Evolutionary conservation across 2,888 invertebrate species (phyloP), one percentile per base, ranked within the genome.

Genomic region (Cremastinae sp.): DNA sequence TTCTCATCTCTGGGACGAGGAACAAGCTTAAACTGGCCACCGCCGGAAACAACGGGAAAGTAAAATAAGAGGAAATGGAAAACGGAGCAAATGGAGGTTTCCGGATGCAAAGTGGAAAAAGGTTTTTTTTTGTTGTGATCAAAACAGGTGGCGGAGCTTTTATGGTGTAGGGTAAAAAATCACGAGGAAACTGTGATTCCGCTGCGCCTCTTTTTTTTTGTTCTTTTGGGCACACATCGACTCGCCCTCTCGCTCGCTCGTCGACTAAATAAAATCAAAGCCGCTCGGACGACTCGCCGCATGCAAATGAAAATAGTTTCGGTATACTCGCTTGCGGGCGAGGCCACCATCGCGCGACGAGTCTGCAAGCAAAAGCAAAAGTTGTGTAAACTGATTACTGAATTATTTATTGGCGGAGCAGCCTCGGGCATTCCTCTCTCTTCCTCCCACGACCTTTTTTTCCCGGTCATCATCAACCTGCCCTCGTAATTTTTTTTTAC

Each of bases 351-450:
- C 43, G 45, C 49, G 45, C 59, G 2, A 28, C 5, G 49, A 45
- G 47, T 38, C 16, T 43, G 45, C 70, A 43, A 68, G 79, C 77
- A 78, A 79, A 43, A 68, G 79, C 77, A 78, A 79, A 84, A 85
- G 82, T 84, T 84, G 81, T 81, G 78, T 84, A 84, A 86, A 85
- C 83, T 84, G 85, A 85, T 86, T 84, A 84, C 81, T 84, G 85
- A 85, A 85, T 86, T 85, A 85, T 85, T 85, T 86, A 85, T 86
- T 79, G 81, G 51, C 64, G 61, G 51, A 45, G 65, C 22, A 59
- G 38, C 22, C 54, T 61, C 61, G 65, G 7, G 20, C 61, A 47
- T 43, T 53, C 58, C 65, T 12, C 51, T 47, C 36, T 51, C 7
- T 12, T 5, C 34, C 41, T 16, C 36, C n/a, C 43, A 22, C 16